Base-by-base conservation (phyloP, 1,140 invertebrate species). In the Sycobia sp. region DNA sequence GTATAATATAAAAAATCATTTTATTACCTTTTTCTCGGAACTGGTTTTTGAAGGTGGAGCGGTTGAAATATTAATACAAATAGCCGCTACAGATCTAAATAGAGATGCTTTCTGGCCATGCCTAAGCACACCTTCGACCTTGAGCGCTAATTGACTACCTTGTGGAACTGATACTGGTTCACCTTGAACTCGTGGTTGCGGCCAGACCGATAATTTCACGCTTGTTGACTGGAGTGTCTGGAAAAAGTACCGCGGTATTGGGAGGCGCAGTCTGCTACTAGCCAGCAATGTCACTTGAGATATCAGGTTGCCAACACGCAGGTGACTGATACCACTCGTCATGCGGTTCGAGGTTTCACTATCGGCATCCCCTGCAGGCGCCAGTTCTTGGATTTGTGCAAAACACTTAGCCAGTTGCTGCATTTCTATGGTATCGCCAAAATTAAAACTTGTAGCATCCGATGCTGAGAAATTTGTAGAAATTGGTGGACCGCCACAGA, bases 121-220 rank as follows among this genome's bases (percentile, higher is more conserved):
- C 71, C 91, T 87, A 51, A 95, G 85, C 11, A 95, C 91, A 9
- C 93, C 93, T 78, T 95, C 93, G 1, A 95, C 90, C 81, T 93
- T 94, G 1, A 95, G 83, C 2, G 91, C 90, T 18, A 95, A 81
- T 61, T 92, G 88, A 51, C 89, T 90, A 39, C 91, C 90, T 25
- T 87, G 86, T 32, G 89, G 87, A 4, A 93, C 87, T 29, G 87
- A 86, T 8, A 94, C 87, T 0, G 89, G 89, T 69, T 94, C 92
- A 1, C 89, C 89, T 73, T 87, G 82, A 29, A 88, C 86, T 66
- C 90, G 81, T 0, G 92, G 92, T 76, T 93, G 92, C 0, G 94
- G 93, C 29, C 89, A 91, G 9, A 96, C 87, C 1, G 92, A 91
- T 46, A 96, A 77, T 82, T 93, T 87, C 1, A 93, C 87, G 58